Base-by-base conservation (phyloP, 2,888 invertebrate genomes). In the Ephialtes manifestator region DNA sequence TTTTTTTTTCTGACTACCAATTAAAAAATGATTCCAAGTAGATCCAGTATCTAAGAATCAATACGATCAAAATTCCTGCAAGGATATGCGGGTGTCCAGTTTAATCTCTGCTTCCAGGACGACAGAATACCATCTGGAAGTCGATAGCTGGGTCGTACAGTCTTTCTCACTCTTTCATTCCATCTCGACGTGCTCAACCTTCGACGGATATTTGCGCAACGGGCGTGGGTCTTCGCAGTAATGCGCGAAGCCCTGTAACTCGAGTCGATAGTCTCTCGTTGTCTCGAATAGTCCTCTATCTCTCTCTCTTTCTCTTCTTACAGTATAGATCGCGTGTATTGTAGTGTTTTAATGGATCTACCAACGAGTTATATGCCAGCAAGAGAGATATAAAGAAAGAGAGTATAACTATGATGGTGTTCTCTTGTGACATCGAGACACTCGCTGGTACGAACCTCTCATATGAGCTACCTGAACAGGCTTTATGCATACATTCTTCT, bases 391-490 rank as follows among this genome's bases (percentile, higher is more conserved):
- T 10, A 46, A 18, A 35, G 20, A 48, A 48, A 28, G 28, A 28
- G 28, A 68, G 28, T 48, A 8, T 46, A 48, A 63, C 60, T 24
- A 58, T 72, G 60, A 72, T 63, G 48, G 31, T 46, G 58, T 28
- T 68, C 55, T 81, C 84, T 85, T 83, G 76, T 87, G 87, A 87
- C 87, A 89, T 85, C 87, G 84, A 84, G 86, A 89, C 83, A 82
- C 68, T 86, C 65, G 84, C 83, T 83, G 81, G 77, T 80, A 87
- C 67, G 55, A 68, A 55, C 7, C 39, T 71, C 53, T 74, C 78
- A 77, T 39, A 39, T 81, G 86, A 89, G 86, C 86, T 87, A 88
- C 86, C 87, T 83, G 86, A 85, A 78, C 81, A 81, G 48, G 83
- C 65, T 72, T 67, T 58, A 67, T 51, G 63, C 18, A 39, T 10